Base-by-base conservation (phyloP, 2,797 vertebrate genomes). In the Xerus rutilus region DNA sequence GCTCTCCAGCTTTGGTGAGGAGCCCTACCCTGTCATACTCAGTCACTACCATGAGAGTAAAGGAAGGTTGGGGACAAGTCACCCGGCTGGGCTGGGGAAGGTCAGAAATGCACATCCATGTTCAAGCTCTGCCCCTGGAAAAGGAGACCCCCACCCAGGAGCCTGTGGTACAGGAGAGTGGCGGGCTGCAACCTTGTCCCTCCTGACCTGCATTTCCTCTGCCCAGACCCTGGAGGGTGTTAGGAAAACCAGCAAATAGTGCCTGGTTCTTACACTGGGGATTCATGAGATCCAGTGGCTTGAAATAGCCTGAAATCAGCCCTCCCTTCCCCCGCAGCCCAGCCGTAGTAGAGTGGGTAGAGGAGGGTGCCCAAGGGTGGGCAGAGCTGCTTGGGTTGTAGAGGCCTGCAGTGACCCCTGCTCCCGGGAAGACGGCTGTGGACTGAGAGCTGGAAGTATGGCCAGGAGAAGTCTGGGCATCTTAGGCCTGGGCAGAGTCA, bases 121-220 rank as follows among this genome's bases (percentile, higher is more conserved):
- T 59, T 62, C 59, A 62, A 21, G 9, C 23, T 62, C 59, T 21
- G 21, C 59, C 23, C 39, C 23, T 25, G 59, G 59, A 25, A 67
- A n/a, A 67, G 18, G 14, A 81, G 21, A 39, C 39, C 52, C 62
- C 39, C 30, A 5, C 70, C 57, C 0, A 1, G 88, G 52, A 96
- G 35, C 14, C 77, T 18, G 2, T 91, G 77, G 73, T 1, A 81
- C 28, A 39, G 39, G 3, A 39, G 13, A 17, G 3, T 72, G 88
- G 21, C 69, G 65, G n/a, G 32, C 95, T 64, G 82, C 91, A 83
- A 49, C 65, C 0, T 87, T 1, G 0, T 2, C 89, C 85, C 96
- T 83, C 91, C 93, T 97, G 97, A 97, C 98, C 98, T 94, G 93
- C 96, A 95, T 97, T 97, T 79, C 62, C 59, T 96, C 7, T 54